Evolutionary conservation across 2,888 invertebrate species (phyloP), one percentile per base, ranked within the genome.

Genomic region (Pterostichus madidus): DNA sequence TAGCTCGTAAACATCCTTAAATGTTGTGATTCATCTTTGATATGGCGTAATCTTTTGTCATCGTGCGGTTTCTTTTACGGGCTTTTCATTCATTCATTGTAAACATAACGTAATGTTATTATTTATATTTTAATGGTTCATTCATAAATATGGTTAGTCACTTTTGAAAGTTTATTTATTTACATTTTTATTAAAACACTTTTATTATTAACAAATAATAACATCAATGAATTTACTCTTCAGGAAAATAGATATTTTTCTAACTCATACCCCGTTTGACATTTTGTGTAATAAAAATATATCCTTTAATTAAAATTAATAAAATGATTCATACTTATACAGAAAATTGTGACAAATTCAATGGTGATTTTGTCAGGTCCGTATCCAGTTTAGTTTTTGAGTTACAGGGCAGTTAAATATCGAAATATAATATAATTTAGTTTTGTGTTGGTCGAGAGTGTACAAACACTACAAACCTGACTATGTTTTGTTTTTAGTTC

Each of bases 31-130:
- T 64, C 64, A 64, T 15, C 39, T 13, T 52, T 5, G 5, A 13
- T 56, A 64, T 64, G 64, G 13, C 39, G 64, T 64, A 64, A 64
- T 64, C 32, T 32, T 64, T 64, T 61, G 61, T 61, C 31, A 61
- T 53, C 49, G 10, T 64, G 64, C 10, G 64, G 64, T 64, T 64
- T 11, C 32, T 61, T 52, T 52, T 52, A 10, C 17, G 56, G 56
- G 17, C 6, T 2, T 17, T 56, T 56, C n/a, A 52, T 56, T 64
- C n/a, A 39, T 64, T 64, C 64, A 64, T 64, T 64, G 56, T 13
- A 35, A 35, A 64, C 15, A 39, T 32, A 39, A 64, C 64, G 64
- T 39, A 64, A 64, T 39, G 13, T 64, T 15, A 17, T 56, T 56
- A 56, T 56, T 56, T 64, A 35, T 56, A 64, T 10, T 61, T 11